Evolutionary conservation across 1,140 invertebrate species (phyloP).

Genomic region (Ectropis grisescens): DNA sequence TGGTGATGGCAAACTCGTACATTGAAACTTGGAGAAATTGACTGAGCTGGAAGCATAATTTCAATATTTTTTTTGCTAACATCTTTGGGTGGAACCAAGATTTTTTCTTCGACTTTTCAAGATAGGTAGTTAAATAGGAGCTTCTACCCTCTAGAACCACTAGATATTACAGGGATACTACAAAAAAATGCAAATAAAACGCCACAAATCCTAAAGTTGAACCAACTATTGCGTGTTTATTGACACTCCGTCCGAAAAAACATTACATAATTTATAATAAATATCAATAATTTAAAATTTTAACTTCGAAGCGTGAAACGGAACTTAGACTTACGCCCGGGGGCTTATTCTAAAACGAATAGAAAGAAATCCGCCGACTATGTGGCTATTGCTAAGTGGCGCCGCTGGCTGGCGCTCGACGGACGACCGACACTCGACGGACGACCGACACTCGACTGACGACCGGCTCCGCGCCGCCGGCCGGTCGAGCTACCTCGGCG

Average conservation of each 20-base stretch:
- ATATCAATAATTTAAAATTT: slow-evolving; percentile 51
- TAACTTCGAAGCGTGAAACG: slow-evolving; percentile 52
- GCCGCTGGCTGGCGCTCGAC: slow-evolving; percentile 4
- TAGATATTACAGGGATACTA: neutral
- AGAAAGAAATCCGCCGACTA: slow-evolving; percentile 62
- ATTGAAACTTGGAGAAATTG: too few species aligned
- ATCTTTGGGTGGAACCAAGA: too few species aligned
- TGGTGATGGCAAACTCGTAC: too few species aligned
- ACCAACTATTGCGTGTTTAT: slow-evolving; percentile 69
- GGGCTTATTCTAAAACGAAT: slow-evolving; percentile 69
- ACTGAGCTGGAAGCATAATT: too few species aligned
- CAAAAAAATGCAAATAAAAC: slow-evolving; percentile 25
- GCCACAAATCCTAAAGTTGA: slow-evolving; percentile 44
- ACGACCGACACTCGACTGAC: slow-evolving; percentile 6
- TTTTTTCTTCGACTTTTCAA: too few species aligned
- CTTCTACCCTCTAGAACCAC: too few species aligned
- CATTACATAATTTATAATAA: slow-evolving; percentile 60
- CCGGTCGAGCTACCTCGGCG: too few species aligned
- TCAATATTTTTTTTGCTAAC: too few species aligned
- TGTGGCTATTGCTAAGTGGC: slow-evolving; percentile 56
- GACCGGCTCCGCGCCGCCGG: too few species aligned
- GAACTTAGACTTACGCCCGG: slow-evolving; percentile 45
- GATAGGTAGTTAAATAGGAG: too few species aligned
- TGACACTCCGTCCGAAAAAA: slow-evolving; percentile 63
- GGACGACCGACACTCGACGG: neutral